Percentiles rank a stretch among this genome's conserved stretches.
These are phyloP conservation scores for Lacanobia oleracea DNA, from an alignment of 2,888 invertebrate genomes.

Conservation along the genomic window DNA sequence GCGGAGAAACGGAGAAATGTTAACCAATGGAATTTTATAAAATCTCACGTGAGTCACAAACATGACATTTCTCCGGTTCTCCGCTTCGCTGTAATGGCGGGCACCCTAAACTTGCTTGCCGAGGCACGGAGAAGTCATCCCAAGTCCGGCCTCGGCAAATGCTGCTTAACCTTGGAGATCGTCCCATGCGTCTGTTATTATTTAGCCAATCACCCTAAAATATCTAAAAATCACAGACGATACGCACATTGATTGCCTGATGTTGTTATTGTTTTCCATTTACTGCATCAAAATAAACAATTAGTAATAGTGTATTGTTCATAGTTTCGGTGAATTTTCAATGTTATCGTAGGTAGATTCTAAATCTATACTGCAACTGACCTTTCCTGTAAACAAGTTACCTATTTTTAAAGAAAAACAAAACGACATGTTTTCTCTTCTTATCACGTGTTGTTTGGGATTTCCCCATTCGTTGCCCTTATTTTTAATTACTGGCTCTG, in stretches of 20 bases:
- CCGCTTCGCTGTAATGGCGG: no score
- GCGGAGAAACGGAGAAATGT: no score
- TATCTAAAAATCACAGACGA: background rate
- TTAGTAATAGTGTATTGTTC: constrained; percentile 19
- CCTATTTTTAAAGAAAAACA: background rate
- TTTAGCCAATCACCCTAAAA: no score
- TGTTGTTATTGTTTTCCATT: constrained; percentile 25
- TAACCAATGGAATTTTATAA: no score
- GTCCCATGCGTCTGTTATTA: no score
- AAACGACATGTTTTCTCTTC: no score
- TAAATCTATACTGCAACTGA: background rate
- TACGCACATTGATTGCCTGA: constrained; percentile 21
- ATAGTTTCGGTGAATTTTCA: constrained; percentile 5
- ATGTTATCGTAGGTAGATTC: constrained; percentile 7
- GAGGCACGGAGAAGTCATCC: no score
- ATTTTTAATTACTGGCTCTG: background rate
- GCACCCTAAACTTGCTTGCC: no score
- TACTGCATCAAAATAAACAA: constrained; percentile 8
- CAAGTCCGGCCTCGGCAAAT: no score
- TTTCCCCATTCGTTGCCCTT: background rate
- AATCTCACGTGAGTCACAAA: no score
- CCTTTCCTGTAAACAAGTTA: constrained; percentile 18
- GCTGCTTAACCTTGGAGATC: no score
- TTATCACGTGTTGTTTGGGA: background rate
- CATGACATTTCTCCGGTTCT: no score